These are phyloP conservation scores for Sebastes steindachneri DNA, from an alignment of 2,797 vertebrate genomes.

Conservation along the genomic window DNA sequence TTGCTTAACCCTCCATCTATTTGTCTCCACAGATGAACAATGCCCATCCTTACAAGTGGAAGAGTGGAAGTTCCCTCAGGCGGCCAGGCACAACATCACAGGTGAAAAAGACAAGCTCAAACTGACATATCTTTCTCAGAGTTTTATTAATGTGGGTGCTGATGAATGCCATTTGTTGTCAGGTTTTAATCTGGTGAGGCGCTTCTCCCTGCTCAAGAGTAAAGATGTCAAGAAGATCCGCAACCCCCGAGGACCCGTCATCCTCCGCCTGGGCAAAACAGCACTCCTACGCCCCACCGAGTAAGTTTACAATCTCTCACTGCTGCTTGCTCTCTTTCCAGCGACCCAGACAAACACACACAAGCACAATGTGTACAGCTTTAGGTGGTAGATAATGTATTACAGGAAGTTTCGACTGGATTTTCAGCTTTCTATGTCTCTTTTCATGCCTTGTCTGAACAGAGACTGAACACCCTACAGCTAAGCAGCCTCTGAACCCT, in stretches of 20 bases:
- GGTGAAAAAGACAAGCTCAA: conserved; percentile 63
- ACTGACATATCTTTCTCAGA: background rate
- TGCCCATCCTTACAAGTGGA: conserved; percentile 84
- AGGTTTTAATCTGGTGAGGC: conserved; percentile 95
- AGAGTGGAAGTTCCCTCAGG: conserved; percentile 84
- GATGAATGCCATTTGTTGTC: conserved; percentile 35
- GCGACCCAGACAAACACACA: background rate
- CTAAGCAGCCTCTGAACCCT: conserved; percentile 35
- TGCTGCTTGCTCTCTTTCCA: background rate
- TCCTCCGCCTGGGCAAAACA: conserved; percentile 90
- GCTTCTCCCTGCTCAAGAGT: conserved; percentile 90
- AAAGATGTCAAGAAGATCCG: conserved; percentile 91
- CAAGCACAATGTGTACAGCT: background rate
- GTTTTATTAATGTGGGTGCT: conserved; percentile 12
- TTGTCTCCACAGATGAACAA: conserved; percentile 65
- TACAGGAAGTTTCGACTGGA: conserved; percentile 6
- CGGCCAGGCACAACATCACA: conserved; percentile 79
- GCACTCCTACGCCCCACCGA: conserved; percentile 86
- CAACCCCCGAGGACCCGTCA: conserved; percentile 85
- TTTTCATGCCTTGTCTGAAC: conserved; percentile 17
- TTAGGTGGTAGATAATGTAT: background rate
- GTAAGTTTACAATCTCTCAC: conserved; percentile 78
- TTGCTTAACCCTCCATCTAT: background rate
- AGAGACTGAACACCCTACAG: conserved; percentile 10
- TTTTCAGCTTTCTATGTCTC: conserved; percentile 1